Evolutionary conservation across 2,113 vertebrate genomes (phyloP), one percentile per base, ranked within the genome.

Genomic region (Silurus asotus): DNA sequence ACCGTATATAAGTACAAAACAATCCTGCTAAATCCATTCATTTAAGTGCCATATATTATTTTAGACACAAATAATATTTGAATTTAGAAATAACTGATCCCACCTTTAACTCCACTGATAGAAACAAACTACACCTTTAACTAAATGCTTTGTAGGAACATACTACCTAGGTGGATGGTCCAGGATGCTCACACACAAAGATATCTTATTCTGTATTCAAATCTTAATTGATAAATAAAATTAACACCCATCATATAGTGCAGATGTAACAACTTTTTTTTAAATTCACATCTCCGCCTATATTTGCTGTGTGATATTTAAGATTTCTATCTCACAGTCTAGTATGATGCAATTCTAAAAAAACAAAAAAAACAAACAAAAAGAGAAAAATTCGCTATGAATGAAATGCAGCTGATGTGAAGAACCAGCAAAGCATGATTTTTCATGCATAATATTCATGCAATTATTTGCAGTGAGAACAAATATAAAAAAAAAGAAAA

Each of bases 391-490:
- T 5, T 28, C 0, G 13, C 20, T 19, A 58, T 78, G 8, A 79
- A 55, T 55, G 61, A 10, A 48, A 25, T 48, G 61, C 25, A 78
- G 75, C 84, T 56, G 61, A 45, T 78, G 62, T 79, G 62, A 55
- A 25, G n/a, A 28, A 15, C 48, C 65, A 62, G 49, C 76, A 58
- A 79, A 85, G 84, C 84, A 55, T 69, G 51, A 48, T 37, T 37
- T 8, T 62, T 72, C 85, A 74, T 86, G 85, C 85, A 37, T 37
- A 81, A 62, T 19, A 58, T 48, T 37, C 86, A 77, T 87, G 86
- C 86, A 76, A 20, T 23, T 25, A 25, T 17, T 25, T 80, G 62
- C 37, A 65, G 25, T 76, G 78, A 87, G 70, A 55, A 48, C 72
- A 48, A 76, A 74, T 37, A 76, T 81, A 23, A 59, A 49, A 6